These are phyloP conservation scores for Lycorma delicatula DNA, from an alignment of 1,140 invertebrate species.

Conservation along the genomic window DNA sequence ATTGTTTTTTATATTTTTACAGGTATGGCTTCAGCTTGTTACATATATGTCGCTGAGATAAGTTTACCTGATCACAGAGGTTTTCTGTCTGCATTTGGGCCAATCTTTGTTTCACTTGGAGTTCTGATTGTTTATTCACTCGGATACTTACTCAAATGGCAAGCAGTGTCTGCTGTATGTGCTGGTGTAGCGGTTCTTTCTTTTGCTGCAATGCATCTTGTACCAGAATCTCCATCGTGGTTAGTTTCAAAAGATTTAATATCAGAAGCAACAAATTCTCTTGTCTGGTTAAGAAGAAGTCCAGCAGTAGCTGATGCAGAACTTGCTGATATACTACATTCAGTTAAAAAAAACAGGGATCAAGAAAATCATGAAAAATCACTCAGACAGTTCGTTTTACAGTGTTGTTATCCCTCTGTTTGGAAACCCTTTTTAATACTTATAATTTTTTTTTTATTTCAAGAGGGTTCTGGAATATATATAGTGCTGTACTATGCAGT, in stretches of 20 bases:
- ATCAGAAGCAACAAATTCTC: constrained; percentile 45
- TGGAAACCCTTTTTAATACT: constrained; percentile 57
- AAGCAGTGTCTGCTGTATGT: constrained; percentile 26
- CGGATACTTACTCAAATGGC: constrained; percentile 39
- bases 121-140: constrained; percentile 42
- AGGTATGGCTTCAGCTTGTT: constrained; percentile 36
- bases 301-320: constrained; percentile 47
- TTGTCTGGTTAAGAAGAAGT: constrained; percentile 48
- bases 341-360: constrained; percentile 23
- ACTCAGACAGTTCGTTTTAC: constrained; percentile 12
- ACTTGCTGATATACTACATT: constrained; percentile 44
- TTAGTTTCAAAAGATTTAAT: constrained; percentile 45
- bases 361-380: constrained; percentile 24
- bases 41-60: constrained; percentile 35
- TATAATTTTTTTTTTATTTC: constrained; percentile 54
- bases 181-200: constrained; percentile 23
- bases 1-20: too few relatives aligned
- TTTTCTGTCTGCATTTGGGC: constrained; percentile 35
- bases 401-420: constrained; percentile 36
- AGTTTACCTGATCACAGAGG: constrained; percentile 32
- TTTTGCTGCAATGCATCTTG: constrained; percentile 47
- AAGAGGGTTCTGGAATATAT: constrained; percentile 64
- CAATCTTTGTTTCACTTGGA: constrained; percentile 44
- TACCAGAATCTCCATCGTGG: constrained; percentile 61
- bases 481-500: constrained; percentile 69